Base-by-base conservation (phyloP, 2,888 invertebrate genomes). In the Limnephilus auricula region DNA sequence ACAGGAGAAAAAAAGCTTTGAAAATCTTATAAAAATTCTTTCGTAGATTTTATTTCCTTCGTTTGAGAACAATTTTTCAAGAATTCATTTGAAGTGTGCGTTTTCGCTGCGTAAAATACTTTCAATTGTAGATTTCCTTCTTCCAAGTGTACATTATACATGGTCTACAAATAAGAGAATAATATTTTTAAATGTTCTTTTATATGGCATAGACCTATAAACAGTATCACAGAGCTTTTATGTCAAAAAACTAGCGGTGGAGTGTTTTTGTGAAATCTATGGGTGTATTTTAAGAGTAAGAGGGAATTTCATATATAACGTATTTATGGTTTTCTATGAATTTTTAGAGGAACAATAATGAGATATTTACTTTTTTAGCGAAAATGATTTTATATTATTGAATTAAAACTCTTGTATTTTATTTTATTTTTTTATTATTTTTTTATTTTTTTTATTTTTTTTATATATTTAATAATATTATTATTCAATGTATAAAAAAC, bases 51-150 rank as follows among this genome's bases (percentile, higher is more conserved):
- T 80, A 80, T 80, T 30, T 31, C 32, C 15, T 31, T 15, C 32
- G 30, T 80, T 80, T 80, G 32, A 80, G 4, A 80, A 80, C 13
- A 80, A 32, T 15, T 80, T 80, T 79, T 31, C 30, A 80, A 80
- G 80, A 80, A 80, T 80, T 80, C 80, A 31, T 80, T 80, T 80
- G 80, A 80, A 80, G 18, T 32, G 13, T 32, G 32, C 30, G 80
- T 80, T 80, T 79, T 80, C 31, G 30, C 18, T 31, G 80, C 31
- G 31, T 18, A 80, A 80, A 32, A 80, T 80, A 80, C 80, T 32
- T 31, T 80, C 13, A 80, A 80, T 13, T 31, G 31, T 65, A 0
- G n/a, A 65, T 65, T 25, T 25, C 18, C 6, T 65, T 65, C 65
- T 25, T 6, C 25, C 25, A 65, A 65, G 65, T 65, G 18, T 18